Evolutionary conservation across 2,113 vertebrate species (phyloP).

Genomic region (Miniopterus natalensis): DNA sequence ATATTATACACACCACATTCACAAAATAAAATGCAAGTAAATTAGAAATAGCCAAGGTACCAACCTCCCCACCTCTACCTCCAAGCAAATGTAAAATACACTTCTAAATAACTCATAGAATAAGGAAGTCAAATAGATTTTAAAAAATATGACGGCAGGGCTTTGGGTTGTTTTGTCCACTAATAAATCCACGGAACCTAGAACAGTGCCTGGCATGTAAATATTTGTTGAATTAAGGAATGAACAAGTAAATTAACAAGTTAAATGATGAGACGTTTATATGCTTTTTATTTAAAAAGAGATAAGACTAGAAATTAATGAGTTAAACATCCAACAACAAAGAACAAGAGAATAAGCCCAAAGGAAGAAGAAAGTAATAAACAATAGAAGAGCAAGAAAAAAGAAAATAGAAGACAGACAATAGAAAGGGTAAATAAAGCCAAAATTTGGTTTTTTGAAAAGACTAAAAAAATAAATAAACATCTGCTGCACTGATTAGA

Average conservation of each 20-base stretch:
- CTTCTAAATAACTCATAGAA: slow-evolving; percentile 19
- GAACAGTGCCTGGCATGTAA: background rate
- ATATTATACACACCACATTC: background rate
- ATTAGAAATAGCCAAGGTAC: slow-evolving; percentile 39
- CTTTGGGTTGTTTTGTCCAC: background rate
- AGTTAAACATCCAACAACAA: background rate
- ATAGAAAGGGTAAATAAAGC: background rate
- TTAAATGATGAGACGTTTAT: background rate
- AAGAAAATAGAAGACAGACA: slow-evolving; percentile 32
- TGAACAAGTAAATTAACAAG: background rate
- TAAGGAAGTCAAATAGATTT: slow-evolving; percentile 16
- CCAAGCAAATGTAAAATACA: background rate
- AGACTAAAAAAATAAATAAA: background rate
- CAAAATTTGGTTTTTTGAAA: background rate
- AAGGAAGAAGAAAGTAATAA: background rate
- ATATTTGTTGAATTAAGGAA: background rate
- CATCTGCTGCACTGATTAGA: background rate
- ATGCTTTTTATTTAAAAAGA: slow-evolving; percentile 34
- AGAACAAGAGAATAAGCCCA: background rate
- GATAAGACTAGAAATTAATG: background rate
- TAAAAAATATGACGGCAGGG: background rate
- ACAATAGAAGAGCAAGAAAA: background rate
- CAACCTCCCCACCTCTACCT: background rate
- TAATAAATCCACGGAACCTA: background rate
- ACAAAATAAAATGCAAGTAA: slow-evolving; percentile 55